These are phyloP conservation scores for Callyntrura sp. DNA, from an alignment of 2,888 invertebrate genomes.

Conservation along the genomic window DNA sequence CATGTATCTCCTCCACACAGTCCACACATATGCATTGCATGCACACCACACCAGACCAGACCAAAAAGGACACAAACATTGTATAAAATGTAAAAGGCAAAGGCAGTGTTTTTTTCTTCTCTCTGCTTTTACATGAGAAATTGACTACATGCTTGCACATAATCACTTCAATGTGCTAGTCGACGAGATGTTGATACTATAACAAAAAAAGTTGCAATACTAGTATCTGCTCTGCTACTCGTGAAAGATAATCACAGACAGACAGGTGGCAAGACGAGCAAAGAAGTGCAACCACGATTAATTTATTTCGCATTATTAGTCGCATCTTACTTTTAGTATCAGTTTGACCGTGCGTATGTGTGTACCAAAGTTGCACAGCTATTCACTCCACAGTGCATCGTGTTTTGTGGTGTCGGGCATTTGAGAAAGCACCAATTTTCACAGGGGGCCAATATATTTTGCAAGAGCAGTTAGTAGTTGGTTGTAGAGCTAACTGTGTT, in stretches of 20 bases:
- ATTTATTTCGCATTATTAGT: too few relatives aligned
- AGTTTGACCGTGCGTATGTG: constrained; percentile 24
- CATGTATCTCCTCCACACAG: constrained; percentile 26
- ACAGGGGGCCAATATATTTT: too few relatives aligned
- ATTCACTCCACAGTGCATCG: too few relatives aligned
- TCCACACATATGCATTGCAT: not conserved
- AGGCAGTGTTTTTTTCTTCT: too few relatives aligned
- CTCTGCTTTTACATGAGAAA: constrained; percentile 47
- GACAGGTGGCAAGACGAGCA: constrained; percentile 73
- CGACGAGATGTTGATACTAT: constrained; percentile 55
- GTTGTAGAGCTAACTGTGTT: too few relatives aligned
- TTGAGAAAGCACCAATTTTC: too few relatives aligned
- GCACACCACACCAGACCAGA: not conserved
- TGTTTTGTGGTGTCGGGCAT: too few relatives aligned
- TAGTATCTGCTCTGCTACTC: constrained; percentile 55
- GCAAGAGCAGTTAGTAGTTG: too few relatives aligned
- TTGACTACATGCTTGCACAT: constrained; percentile 71
- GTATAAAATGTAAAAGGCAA: too few relatives aligned
- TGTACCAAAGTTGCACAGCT: too few relatives aligned
- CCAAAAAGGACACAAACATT: not conserved
- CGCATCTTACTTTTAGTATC: constrained; percentile 43
- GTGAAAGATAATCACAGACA: constrained; percentile 66
- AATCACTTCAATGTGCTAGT: constrained; percentile 73
- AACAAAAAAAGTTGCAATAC: constrained; percentile 62
- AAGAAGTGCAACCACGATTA: constrained; percentile 67